A percentile compares a stretch with the other conserved stretches of the same genome.
Evolutionary conservation across 1,140 invertebrate species (phyloP).

Genomic region (Drosophila eugracilis): DNA sequence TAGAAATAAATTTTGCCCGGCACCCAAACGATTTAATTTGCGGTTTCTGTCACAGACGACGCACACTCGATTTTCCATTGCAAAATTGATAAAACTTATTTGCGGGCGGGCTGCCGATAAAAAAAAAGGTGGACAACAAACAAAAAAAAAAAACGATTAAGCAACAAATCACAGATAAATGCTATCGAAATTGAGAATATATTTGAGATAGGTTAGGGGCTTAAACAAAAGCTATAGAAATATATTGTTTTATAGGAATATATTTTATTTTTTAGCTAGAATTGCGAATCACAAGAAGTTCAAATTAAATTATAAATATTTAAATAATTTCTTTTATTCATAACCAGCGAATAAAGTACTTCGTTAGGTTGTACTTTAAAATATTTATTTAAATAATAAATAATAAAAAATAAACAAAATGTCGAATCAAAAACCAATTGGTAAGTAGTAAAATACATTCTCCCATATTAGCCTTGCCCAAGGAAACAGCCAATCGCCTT

Average conservation of each 20-base stretch:
- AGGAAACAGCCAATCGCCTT: not conserved
- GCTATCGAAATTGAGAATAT: conserved; percentile 1
- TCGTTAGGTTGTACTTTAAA: no score
- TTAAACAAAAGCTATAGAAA: not conserved
- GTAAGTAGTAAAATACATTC: no score
- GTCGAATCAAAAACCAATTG: no score
- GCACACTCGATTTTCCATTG: conserved; percentile 37
- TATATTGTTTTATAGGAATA: not conserved
- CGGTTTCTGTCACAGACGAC: conserved; percentile 66
- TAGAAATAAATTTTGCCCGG: conserved; percentile 73
- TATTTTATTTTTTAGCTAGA: no score
- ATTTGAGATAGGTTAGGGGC: not conserved
- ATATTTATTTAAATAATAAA: not conserved
- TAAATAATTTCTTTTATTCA: no score
- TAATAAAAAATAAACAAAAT: not conserved
- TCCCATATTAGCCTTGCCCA: not conserved
- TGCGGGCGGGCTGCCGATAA: conserved; percentile 33
- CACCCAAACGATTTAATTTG: conserved; percentile 78
- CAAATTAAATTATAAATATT: no score
- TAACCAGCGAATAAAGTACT: no score
- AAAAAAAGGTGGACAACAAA: conserved; percentile 34
- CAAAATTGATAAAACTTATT: conserved; percentile 74
- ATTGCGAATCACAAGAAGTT: no score
- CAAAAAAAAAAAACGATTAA: conserved; percentile 49
- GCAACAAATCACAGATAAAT: conserved; percentile 44